These are phyloP conservation scores for Oryzias melastigma DNA, from an alignment of 2,113 vertebrate species.

Conservation along the genomic window DNA sequence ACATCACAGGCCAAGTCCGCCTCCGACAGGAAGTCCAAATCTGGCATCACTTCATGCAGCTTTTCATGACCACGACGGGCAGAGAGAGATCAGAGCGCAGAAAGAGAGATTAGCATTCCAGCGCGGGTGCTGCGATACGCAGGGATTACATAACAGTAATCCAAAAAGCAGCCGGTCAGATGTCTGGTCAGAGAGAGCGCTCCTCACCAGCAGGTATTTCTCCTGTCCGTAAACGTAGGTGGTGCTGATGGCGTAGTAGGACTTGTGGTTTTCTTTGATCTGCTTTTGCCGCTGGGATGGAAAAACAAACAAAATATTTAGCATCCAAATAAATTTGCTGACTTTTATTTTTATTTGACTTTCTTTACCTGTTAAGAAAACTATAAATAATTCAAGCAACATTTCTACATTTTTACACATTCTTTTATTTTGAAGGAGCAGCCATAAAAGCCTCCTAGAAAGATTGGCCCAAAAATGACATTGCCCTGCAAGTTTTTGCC, in stretches of 20 bases:
- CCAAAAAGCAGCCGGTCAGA: conserved; percentile 1
- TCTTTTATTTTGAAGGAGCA: too few relatives aligned
- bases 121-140: conserved; percentile 4
- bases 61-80: conserved; percentile 41
- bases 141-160: conserved; percentile 17
- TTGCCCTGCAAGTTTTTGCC: too few relatives aligned
- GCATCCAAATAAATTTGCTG: not conserved
- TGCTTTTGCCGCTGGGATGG: conserved; percentile 67
- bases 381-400: too few relatives aligned
- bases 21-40: conserved; percentile 89
- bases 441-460: too few relatives aligned
- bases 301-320: conserved; percentile 11
- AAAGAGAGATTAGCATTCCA: conserved; percentile 25
- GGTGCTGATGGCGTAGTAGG: conserved; percentile 93
- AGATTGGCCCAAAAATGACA: too few relatives aligned
- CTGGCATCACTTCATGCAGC: conserved; percentile 90
- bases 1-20: conserved; percentile 89
- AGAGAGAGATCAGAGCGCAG: conserved; percentile 1
- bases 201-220: conserved; percentile 94
- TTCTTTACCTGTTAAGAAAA: not conserved
- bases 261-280: conserved; percentile 93
- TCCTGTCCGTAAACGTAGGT: conserved; percentile 98
- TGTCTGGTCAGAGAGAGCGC: conserved; percentile 7
- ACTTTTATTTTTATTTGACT: not conserved
- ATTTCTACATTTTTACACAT: not conserved